Base-by-base conservation (phyloP, 1,140 invertebrate species). In the Apis cerana region DNA sequence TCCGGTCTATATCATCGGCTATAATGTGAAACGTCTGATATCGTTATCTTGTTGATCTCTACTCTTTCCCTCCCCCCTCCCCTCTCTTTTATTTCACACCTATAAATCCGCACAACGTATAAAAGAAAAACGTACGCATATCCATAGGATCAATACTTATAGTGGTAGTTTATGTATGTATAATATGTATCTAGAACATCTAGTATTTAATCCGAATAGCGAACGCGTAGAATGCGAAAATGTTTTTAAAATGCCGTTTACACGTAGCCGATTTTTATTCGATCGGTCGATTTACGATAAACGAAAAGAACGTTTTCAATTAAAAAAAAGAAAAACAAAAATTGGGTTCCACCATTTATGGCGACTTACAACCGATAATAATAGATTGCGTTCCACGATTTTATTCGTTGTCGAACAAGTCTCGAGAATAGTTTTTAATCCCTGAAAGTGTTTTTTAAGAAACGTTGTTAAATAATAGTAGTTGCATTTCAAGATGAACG, bases 81-180 rank as follows among this genome's bases (percentile, higher is more conserved):
- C 43, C 4, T 21, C 33, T 21, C 33, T 19, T 56, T 71, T 33
- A 5, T 68, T 84, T 68, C 80, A 78, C 86, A 88, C 59, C 75
- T 87, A 77, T 86, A 76, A 89, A 88, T 84, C 72, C 85, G 80
- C 80, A 88, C 86, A 88, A 88, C 72, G 67, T 88, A 88, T 69
- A 61, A 69, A 83, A 56, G 52, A 69, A 75, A 86, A 77, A 89
- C 74, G 84, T 88, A 91, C 84, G 90, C 91, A 91, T 91, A 92
- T 91, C 91, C 64, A 85, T 91, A 91, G 89, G 83, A 75, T 89
- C 75, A 76, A 82, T 89, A 88, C 80, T 71, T 74, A 69, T 82
- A 88, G 75, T 56, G 62, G 80, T 88, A 88, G 83, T 71, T 85
- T 56, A 74, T 88, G 67, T 88, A 88, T 88, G 86, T 88, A 88